A percentile compares a stretch with the other conserved stretches of the same genome.
These are phyloP conservation scores for Catostomus latipinnis DNA, from an alignment of 2,797 vertebrate genomes.

Conservation along the genomic window DNA sequence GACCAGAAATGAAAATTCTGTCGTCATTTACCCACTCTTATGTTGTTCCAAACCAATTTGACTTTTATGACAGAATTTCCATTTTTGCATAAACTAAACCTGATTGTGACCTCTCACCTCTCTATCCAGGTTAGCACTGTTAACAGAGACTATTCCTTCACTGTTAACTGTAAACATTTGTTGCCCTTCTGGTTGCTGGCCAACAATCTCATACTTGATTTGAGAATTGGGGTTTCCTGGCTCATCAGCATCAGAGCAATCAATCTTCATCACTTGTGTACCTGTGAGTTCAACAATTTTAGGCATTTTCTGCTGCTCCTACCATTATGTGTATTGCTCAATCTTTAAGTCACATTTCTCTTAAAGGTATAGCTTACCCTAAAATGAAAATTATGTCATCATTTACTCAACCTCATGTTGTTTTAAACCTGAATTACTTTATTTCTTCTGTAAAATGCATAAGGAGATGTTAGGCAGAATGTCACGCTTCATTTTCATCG, in stretches of 20 bases:
- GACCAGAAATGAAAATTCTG: too few species aligned
- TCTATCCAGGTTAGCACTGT: constrained; percentile 80
- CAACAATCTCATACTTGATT: constrained; percentile 80
- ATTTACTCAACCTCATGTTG: too few species aligned
- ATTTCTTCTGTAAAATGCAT: too few species aligned
- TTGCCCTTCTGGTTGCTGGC: constrained; percentile 70
- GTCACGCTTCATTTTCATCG: too few species aligned
- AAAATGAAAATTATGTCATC: too few species aligned
- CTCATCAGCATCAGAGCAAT: constrained; percentile 87
- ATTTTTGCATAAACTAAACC: neutral
- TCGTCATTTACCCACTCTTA: too few species aligned
- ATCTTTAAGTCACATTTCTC: neutral
- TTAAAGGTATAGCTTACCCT: too few species aligned
- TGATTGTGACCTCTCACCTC: constrained; percentile 79
- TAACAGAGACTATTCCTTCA: constrained; percentile 78
- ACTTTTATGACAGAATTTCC: neutral
- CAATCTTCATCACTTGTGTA: constrained; percentile 80
- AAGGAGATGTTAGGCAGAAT: too few species aligned
- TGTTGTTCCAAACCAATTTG: too few species aligned
- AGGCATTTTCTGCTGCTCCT: neutral
- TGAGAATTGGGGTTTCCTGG: constrained; percentile 76
- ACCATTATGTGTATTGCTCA: neutral
- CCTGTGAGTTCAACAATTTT: constrained; percentile 67
- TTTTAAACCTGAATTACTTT: too few species aligned
- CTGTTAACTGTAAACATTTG: constrained; percentile 76